Conservation (phyloP, 1,140 invertebrate genomes). For the Hylaeus anthracinus region DNA sequence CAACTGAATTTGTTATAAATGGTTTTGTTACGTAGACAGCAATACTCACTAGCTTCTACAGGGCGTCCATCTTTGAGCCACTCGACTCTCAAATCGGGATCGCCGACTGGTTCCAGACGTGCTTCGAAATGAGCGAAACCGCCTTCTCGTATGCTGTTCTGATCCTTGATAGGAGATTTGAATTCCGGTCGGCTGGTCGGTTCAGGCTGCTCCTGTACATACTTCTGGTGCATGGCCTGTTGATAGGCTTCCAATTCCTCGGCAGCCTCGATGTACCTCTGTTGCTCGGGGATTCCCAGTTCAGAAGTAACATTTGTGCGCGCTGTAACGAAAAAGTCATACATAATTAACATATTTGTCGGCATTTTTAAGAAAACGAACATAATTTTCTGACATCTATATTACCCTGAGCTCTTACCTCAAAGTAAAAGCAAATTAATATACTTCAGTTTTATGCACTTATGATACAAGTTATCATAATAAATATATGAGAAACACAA, state of each 20-base stretch:
- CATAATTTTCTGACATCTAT: no score
- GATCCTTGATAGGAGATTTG: conserved; percentile 95
- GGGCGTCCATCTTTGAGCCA: conserved; percentile 97
- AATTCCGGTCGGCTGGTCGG: conserved; percentile 92
- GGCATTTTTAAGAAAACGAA: no score
- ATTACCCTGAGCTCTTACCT: no score
- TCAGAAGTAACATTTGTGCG: conserved; percentile 91
- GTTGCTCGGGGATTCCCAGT: conserved; percentile 94
- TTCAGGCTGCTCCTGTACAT: conserved; percentile 89
- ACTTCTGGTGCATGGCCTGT: conserved; percentile 87
- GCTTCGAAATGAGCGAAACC: conserved; percentile 98
- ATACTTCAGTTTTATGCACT: no score
- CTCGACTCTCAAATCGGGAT: conserved; percentile 94
- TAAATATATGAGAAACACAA: no score
- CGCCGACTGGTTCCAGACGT: conserved; percentile 94
- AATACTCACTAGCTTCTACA: conserved; percentile 89
- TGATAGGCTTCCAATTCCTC: conserved; percentile 96
- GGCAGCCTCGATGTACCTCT: conserved; percentile 95
- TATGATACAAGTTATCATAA: no score
- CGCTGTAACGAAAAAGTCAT: conserved; percentile 70
- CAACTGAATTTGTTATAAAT: no score
- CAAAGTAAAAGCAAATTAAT: no score
- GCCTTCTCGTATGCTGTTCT: conserved; percentile 93
- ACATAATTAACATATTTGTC: no score
- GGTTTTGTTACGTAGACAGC: no score